Conservation (phyloP, 2,113 vertebrate genomes). For the Canis aureus region DNA sequence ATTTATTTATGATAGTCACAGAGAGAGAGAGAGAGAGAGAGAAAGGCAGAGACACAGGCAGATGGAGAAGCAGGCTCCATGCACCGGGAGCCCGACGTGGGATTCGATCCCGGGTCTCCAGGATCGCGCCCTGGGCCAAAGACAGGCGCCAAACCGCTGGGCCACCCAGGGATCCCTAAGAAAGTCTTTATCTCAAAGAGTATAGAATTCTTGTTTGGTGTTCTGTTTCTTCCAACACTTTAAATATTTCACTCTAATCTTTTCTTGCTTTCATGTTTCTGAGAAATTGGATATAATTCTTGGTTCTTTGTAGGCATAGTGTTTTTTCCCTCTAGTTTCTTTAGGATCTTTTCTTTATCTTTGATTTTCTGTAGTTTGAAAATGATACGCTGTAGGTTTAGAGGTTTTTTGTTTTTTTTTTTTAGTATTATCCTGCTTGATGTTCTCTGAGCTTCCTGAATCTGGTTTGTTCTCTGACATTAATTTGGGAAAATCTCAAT, state of each 20-base stretch:
- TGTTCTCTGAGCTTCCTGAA: background rate
- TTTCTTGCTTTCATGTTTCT: background rate
- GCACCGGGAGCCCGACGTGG: too few relatives aligned
- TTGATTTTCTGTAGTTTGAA: constrained; percentile 23
- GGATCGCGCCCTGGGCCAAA: too few relatives aligned
- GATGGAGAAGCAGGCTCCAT: too few relatives aligned
- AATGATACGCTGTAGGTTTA: background rate
- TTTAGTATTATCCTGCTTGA: background rate
- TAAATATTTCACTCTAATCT: background rate
- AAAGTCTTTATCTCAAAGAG: background rate
- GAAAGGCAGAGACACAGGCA: too few relatives aligned
- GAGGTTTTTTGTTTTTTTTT: background rate
- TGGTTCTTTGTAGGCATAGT: background rate
- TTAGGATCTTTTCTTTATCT: background rate
- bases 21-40: too few relatives aligned
- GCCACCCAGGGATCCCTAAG: too few relatives aligned
- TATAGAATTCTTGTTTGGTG: background rate
- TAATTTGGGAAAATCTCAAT: background rate
- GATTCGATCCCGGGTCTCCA: too few relatives aligned
- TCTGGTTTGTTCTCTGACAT: background rate
- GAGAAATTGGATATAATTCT: background rate
- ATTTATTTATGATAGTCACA: too few relatives aligned
- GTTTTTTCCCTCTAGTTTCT: background rate
- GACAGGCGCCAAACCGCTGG: too few relatives aligned
- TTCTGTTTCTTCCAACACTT: background rate